Conservation (phyloP, 2,888 invertebrate species). For the Coecobrya sp. region DNA sequence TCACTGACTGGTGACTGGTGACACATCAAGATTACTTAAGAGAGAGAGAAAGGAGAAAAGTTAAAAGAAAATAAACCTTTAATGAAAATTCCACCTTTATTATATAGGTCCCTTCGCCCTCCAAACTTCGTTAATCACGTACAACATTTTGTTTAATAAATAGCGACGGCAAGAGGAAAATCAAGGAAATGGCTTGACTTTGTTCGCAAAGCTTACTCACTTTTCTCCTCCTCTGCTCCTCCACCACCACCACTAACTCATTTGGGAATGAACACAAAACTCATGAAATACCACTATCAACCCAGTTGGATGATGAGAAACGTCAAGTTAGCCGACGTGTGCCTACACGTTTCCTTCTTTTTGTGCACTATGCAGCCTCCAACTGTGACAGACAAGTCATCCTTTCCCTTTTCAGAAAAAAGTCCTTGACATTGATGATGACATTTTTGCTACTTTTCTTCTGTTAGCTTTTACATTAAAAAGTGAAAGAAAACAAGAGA, state of each 20-base stretch:
- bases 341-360: not conserved
- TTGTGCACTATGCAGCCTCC: not conserved
- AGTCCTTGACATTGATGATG: constrained; percentile 79
- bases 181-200: constrained; percentile 20
- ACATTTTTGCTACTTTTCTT: constrained; percentile 61
- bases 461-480: constrained; percentile 57
- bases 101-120: constrained; percentile 35
- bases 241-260: constrained; percentile 2
- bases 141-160: constrained; percentile 72
- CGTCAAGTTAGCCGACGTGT: constrained; percentile 34
- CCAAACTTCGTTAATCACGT: constrained; percentile 71
- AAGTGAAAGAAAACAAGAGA: constrained; percentile 52
- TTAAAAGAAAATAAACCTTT: constrained; percentile 61
- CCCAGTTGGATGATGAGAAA: constrained; percentile 35
- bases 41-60: not conserved
- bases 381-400: constrained; percentile 27
- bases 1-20: constrained; percentile 52
- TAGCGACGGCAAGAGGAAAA: constrained; percentile 46
- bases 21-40: constrained; percentile 50
- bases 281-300: not conserved
- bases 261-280: constrained; percentile 31
- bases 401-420: constrained; percentile 21
- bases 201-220: not conserved
- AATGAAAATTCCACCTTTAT: constrained; percentile 72
- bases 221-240: constrained; percentile 15